Base-by-base conservation (phyloP, 2,797 vertebrate species). In the Premnoplex brunnescens region DNA sequence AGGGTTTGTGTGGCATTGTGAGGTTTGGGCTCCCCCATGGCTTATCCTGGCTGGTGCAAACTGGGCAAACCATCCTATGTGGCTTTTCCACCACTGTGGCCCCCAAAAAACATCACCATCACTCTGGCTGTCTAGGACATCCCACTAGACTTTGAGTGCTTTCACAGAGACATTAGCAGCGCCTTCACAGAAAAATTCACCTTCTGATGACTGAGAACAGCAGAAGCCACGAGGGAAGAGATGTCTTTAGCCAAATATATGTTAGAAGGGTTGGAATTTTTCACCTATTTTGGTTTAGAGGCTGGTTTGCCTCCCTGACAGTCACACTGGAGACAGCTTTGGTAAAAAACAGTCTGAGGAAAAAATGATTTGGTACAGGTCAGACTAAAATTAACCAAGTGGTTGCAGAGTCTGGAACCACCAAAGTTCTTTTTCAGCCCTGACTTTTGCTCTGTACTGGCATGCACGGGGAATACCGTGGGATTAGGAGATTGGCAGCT, bases 141-240 rank as follows among this genome's bases (percentile, higher is more conserved):
- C 88, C 97, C 94, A 96, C 85, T 95, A 90, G 91, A 89, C 88
- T 88, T 71, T 49, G 22, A 81, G 55, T 23, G 84, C 84, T 94
- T 88, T 97, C 93, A 87, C 59, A 78, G 49, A 91, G 96, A 88
- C 84, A 66, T 90, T 89, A 82, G 95, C 97, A 96, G 91, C 97
- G 96, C 60, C 85, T 96, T 68, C 93, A 73, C 8, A 49, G 97
- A 94, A 97, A 84, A 96, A 97, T 88, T 82, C 63, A 85, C 85
- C 55, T 91, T 86, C 88, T 56, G 41, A 86, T 64, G 93, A 46
- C 58, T 73, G 93, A 84, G 93, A 95, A 59, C 77, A 95, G 85
- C 87, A 92, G 91, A 91, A 94, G 41, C 56, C 71, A 63, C 26
- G 6, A 92, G 36, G 55, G 85, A 95, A 95, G 49, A 88, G 34